A percentile compares a stretch with the other conserved stretches of the same genome.
phyloP scores from a whole-genome alignment of 2,113 vertebrate species.

The Strigops habroptila region DNA sequence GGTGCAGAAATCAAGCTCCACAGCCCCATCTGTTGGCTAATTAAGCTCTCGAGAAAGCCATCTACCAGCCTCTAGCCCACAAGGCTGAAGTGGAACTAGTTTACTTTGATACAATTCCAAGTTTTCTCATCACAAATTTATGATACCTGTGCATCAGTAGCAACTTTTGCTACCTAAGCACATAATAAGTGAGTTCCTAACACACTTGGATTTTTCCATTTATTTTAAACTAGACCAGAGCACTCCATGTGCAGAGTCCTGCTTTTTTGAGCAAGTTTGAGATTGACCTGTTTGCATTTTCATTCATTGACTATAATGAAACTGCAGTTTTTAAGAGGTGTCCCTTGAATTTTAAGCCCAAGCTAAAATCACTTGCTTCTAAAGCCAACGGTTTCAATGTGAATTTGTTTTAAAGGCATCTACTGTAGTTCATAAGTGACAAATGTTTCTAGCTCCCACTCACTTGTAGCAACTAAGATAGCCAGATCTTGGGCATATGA shows the following conservation, averaged over 20 bases:
- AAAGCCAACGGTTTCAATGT: background rate
- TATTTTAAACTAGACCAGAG: background rate
- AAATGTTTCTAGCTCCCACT: background rate
- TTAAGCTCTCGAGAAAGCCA: background rate
- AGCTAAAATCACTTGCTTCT: background rate
- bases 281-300: background rate
- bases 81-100: background rate
- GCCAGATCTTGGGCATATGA: background rate
- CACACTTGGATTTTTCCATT: background rate
- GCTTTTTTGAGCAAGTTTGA: background rate
- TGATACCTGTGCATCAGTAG: background rate
- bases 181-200: background rate
- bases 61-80: background rate
- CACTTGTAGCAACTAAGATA: background rate
- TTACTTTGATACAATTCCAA: background rate
- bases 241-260: background rate
- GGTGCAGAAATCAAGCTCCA: constrained; percentile 10
- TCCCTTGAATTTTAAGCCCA: background rate
- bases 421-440: background rate
- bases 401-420: background rate
- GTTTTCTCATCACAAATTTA: background rate
- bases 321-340: background rate
- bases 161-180: background rate
- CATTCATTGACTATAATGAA: background rate
- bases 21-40: constrained; percentile 56